These are phyloP conservation scores for Zonotrichia albicollis DNA, from an alignment of 2,797 vertebrate species.

Conservation along the genomic window DNA sequence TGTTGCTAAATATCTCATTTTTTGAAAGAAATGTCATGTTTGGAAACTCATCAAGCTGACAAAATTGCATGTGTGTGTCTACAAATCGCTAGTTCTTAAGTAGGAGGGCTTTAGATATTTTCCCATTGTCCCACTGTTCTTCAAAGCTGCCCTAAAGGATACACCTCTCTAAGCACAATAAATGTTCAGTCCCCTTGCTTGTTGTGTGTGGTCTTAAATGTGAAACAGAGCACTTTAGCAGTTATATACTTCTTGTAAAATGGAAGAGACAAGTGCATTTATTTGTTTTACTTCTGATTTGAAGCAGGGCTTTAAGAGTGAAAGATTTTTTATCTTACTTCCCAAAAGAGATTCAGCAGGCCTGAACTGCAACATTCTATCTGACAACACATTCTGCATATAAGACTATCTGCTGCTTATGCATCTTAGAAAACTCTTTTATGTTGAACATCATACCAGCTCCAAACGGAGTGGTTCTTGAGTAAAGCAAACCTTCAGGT, in stretches of 20 bases:
- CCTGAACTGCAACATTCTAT: background rate
- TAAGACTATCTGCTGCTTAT: background rate
- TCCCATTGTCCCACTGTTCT: background rate
- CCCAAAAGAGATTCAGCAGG: background rate
- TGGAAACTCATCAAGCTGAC: fast-evolving
- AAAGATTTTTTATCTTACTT: background rate
- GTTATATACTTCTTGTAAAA: background rate
- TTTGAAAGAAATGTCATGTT: background rate
- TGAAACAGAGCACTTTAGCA: background rate
- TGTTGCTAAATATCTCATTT: background rate
- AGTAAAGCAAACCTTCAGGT: background rate
- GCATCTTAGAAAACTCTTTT: background rate
- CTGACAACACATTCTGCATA: fast-evolving
- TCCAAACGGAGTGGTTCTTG: fast-evolving
- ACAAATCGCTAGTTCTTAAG: background rate
- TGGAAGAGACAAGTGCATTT: background rate
- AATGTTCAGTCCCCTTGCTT: background rate
- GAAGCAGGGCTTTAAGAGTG: background rate
- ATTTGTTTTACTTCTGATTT: background rate
- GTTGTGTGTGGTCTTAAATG: background rate
- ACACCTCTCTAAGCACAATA: background rate
- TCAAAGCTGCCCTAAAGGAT: background rate
- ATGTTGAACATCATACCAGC: background rate
- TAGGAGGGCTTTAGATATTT: background rate
- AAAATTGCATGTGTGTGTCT: background rate